Conservation (phyloP, 2,888 invertebrate genomes). For the Amaurobius ferox region DNA sequence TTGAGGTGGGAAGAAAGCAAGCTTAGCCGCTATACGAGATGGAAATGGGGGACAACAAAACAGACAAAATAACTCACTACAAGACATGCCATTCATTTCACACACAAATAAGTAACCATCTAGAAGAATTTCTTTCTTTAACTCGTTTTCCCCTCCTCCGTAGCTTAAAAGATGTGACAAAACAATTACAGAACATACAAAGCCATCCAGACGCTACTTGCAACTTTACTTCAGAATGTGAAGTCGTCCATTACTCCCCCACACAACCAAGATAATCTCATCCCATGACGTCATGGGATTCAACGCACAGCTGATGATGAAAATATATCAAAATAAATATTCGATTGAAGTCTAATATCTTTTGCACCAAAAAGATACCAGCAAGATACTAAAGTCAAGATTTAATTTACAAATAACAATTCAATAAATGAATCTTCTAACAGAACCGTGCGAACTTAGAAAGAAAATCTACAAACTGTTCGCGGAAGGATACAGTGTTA, state of each 20-base stretch:
- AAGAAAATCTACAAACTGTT: no score
- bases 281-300: constrained; percentile 55
- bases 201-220: constrained; percentile 30
- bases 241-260: constrained; percentile 46
- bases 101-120: background rate
- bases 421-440: no score
- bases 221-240: constrained; percentile 22
- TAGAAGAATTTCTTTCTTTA: no score
- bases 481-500: no score
- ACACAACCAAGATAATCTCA: constrained; percentile 31
- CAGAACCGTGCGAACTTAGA: no score
- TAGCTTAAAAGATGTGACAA: background rate
- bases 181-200: constrained; percentile 18
- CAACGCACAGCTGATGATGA: constrained; percentile 15
- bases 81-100: constrained; percentile 74
- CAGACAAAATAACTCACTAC: constrained; percentile 94
- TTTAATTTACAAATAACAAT: no score
- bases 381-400: no score
- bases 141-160: background rate
- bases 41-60: constrained; percentile 99
- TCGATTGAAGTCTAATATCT: no score
- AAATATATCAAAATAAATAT: no score
- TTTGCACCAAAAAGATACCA: no score
- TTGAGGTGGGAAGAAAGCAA: constrained; percentile 99
- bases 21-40: constrained; percentile 97